Evolutionary conservation across 2,113 vertebrate species (phyloP).

Genomic region (Columba janthina): DNA sequence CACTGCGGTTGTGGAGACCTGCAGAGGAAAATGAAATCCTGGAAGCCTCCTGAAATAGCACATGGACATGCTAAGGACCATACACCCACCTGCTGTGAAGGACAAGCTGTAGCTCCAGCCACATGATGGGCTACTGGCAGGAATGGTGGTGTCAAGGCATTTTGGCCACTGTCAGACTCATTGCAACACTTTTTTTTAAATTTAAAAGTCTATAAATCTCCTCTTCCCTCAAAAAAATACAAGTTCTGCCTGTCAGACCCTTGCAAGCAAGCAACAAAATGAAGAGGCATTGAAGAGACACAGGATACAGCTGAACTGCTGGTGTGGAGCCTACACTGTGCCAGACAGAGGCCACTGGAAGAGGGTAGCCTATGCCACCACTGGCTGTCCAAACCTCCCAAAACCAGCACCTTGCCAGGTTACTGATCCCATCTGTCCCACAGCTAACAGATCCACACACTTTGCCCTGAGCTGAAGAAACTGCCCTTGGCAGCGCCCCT

Average conservation of each 20-base stretch:
- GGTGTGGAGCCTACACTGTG: not conserved
- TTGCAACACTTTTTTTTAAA: not conserved
- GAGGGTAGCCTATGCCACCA: not conserved
- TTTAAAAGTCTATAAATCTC: not conserved
- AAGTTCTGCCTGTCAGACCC: not conserved
- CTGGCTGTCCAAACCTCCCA: not conserved
- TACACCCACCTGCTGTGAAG: not conserved
- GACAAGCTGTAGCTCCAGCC: not conserved
- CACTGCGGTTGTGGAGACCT: not conserved
- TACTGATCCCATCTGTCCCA: not conserved
- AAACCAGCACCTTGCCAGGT: not conserved
- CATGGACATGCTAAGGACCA: not conserved
- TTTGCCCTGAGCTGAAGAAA: not conserved
- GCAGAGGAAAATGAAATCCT: not conserved
- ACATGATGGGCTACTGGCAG: not conserved
- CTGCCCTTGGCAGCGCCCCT: not conserved
- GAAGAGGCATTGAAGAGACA: not conserved
- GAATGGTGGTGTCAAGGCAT: not conserved
- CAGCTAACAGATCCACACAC: not conserved
- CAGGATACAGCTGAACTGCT: not conserved
- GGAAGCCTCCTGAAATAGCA: not conserved
- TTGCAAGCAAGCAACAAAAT: not conserved
- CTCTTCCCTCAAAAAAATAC: not conserved
- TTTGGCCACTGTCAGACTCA: not conserved
- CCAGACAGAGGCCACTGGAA: not conserved